A percentile compares a stretch with the other conserved stretches of the same genome.
Conservation (phyloP, 1,140 invertebrate genomes). For the Drosophila truncata region DNA sequence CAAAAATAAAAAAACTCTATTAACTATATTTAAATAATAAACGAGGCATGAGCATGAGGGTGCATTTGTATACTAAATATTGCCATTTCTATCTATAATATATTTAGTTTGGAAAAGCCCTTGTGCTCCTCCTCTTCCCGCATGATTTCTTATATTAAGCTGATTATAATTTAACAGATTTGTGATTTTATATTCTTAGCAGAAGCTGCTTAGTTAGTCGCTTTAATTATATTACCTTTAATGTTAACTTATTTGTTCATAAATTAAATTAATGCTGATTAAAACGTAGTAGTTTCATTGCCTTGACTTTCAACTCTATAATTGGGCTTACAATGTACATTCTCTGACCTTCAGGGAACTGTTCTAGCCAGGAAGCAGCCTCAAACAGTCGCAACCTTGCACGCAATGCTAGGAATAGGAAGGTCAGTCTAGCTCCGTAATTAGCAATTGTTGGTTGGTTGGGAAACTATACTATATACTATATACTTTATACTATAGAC, state of each 20-base stretch:
- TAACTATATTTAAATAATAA: constrained; percentile 16
- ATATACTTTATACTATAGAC: neutral
- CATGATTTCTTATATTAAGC: neutral
- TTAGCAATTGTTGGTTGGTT: constrained; percentile 17
- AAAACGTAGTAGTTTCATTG: constrained; percentile 5
- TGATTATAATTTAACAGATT: constrained; percentile 3
- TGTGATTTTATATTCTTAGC: constrained; percentile 20
- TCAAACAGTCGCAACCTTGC: constrained; percentile 27
- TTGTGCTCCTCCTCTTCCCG: neutral
- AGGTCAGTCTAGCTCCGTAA: constrained; percentile 32
- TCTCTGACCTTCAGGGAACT: neutral
- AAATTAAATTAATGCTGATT: constrained; percentile 9
- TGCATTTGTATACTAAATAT: constrained; percentile 12
- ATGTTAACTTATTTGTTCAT: constrained; percentile 15
- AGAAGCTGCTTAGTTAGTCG: constrained; percentile 13
- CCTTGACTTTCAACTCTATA: neutral
- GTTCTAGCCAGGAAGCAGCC: constrained; percentile 16
- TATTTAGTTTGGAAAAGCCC: neutral
- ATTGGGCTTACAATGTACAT: neutral
- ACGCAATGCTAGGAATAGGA: constrained; percentile 23
- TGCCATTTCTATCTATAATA: neutral
- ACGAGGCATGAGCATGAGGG: neutral
- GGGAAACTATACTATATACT: constrained; percentile 5
- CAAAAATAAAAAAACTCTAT: constrained; percentile 63
- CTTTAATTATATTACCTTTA: constrained; percentile 2